Conservation (phyloP, 2,888 invertebrate species). For the Rhamphomyia laevipes region DNA sequence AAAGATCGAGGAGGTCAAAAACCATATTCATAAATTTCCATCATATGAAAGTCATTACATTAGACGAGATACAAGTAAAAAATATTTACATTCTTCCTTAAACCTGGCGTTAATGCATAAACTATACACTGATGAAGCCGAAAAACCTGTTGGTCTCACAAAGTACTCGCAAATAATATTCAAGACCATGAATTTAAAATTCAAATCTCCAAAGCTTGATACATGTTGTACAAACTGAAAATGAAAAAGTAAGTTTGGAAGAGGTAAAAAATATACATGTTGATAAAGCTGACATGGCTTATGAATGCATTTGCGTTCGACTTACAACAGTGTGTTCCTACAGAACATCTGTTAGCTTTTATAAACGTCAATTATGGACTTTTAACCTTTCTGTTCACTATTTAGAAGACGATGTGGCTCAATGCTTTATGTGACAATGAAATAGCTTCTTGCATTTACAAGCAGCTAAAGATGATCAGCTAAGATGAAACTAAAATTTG, state of each 20-base stretch:
- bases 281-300: too few relatives aligned
- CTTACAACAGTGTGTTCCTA: constrained; percentile 2
- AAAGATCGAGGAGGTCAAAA: not conserved
- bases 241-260: not conserved
- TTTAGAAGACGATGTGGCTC: too few relatives aligned
- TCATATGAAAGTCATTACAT: not conserved
- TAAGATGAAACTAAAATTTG: too few relatives aligned
- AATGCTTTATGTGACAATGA: too few relatives aligned
- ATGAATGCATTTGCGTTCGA: constrained; percentile 1
- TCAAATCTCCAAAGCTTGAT: not conserved
- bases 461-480: too few relatives aligned
- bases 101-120: not conserved
- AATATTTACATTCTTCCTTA: not conserved
- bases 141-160: constrained; percentile 1
- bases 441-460: too few relatives aligned
- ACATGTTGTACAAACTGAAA: not conserved
- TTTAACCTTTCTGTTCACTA: too few relatives aligned
- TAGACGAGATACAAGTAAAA: not conserved
- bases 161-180: constrained; percentile 1
- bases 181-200: not conserved
- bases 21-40: not conserved
- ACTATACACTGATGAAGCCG: not conserved
- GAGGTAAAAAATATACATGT: not conserved
- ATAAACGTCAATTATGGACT: not conserved
- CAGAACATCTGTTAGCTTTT: not conserved